A percentile compares a stretch with the other conserved stretches of the same genome.
These are phyloP conservation scores for Hippotragus niger DNA, from an alignment of 2,113 vertebrate species.

Conservation along the genomic window DNA sequence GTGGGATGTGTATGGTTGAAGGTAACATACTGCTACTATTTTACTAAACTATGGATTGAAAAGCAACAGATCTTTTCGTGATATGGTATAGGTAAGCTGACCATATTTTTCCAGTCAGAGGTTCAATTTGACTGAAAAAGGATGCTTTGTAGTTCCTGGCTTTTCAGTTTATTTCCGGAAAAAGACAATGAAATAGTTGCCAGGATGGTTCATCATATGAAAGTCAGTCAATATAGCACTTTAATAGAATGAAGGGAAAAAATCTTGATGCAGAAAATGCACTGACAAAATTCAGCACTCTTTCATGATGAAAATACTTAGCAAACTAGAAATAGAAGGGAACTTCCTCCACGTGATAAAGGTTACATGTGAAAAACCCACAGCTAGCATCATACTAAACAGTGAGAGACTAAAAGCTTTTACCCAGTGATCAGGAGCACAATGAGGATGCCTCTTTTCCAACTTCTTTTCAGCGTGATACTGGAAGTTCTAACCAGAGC, in stretches of 20 bases:
- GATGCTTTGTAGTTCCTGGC: background rate
- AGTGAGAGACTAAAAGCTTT: background rate
- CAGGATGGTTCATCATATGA: background rate
- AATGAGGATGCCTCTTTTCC: background rate
- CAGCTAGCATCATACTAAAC: background rate
- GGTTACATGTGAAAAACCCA: background rate
- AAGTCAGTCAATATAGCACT: background rate
- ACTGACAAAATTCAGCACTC: background rate
- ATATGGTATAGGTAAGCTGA: background rate
- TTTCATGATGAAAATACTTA: background rate
- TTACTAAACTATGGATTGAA: background rate
- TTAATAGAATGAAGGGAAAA: background rate
- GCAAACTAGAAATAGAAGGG: background rate
- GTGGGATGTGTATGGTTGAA: background rate
- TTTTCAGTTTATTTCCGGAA: conserved; percentile 7
- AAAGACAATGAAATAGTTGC: background rate
- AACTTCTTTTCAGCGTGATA: background rate
- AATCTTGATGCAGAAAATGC: background rate
- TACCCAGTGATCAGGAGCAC: background rate
- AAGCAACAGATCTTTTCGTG: background rate
- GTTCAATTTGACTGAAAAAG: background rate
- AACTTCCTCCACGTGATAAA: background rate
- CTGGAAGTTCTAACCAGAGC: background rate
- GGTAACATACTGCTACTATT: background rate
- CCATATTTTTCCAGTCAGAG: background rate